These are phyloP conservation scores for Cabera pusaria DNA, from an alignment of 2,888 invertebrate genomes.

Conservation along the genomic window DNA sequence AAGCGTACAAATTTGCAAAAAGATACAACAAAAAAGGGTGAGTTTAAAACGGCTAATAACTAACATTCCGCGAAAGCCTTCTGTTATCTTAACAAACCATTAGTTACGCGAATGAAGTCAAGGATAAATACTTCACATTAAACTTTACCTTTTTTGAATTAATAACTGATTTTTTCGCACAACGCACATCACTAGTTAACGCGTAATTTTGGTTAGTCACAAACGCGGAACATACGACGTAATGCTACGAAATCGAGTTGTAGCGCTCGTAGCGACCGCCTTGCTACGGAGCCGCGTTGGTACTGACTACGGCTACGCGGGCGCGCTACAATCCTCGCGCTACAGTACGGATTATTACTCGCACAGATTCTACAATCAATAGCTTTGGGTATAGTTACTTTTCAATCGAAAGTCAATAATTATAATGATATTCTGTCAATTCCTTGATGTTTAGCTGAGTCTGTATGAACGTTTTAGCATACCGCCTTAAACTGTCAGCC, in stretches of 20 bases:
- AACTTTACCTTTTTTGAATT: conserved; percentile 48
- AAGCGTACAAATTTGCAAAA: too few relatives aligned
- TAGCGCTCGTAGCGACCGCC: conserved; percentile 50
- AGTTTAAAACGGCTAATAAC: conserved; percentile 42
- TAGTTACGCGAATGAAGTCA: conserved; percentile 52
- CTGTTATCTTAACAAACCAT: conserved; percentile 72
- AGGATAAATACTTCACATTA: conserved; percentile 36
- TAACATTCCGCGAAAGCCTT: conserved; percentile 44
- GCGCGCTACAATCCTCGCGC: conserved; percentile 63
- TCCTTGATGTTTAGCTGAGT: too few relatives aligned
- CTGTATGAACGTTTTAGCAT: too few relatives aligned
- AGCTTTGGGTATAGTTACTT: conserved; percentile 46
- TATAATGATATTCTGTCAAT: too few relatives aligned
- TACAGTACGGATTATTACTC: conserved; percentile 69
- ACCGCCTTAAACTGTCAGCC: too few relatives aligned
- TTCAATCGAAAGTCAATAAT: conserved; percentile 19
- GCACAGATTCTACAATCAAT: conserved; percentile 77
- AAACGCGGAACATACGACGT: conserved; percentile 31
- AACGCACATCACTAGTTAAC: too few relatives aligned
- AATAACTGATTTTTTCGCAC: conserved; percentile 6
- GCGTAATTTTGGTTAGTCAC: too few relatives aligned
- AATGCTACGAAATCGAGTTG: conserved; percentile 23
- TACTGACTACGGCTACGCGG: conserved; percentile 74
- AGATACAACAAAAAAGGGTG: conserved; percentile 9
- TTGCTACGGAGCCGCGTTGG: conserved; percentile 66